phyloP scores from a whole-genome alignment of 2,888 invertebrate genomes.

The Ashinkailepas kermadecensis region DNA sequence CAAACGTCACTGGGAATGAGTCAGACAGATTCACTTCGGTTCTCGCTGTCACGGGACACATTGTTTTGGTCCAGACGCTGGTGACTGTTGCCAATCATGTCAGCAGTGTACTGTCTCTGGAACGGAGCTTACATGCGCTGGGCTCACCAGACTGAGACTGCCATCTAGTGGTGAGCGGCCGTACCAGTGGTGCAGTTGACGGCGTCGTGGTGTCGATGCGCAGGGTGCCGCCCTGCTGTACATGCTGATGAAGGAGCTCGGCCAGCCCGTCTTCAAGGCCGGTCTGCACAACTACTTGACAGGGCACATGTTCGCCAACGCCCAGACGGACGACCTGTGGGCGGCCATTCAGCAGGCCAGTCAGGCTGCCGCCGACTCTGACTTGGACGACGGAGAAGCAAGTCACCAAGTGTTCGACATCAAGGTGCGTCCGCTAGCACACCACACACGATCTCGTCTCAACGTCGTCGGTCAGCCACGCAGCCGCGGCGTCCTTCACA shows the following conservation, averaged over 20 bases:
- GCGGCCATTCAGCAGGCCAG: slow-evolving; percentile 56
- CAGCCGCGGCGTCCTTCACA: neutral
- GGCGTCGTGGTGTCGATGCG: slow-evolving; percentile 28
- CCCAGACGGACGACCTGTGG: slow-evolving; percentile 77
- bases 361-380: slow-evolving; percentile 45
- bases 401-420: neutral
- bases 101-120: too few relatives aligned
- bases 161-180: too few relatives aligned
- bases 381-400: slow-evolving; percentile 11
- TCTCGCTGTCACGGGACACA: too few relatives aligned
- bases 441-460: neutral
- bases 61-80: too few relatives aligned
- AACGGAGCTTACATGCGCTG: too few relatives aligned
- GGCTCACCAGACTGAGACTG: too few relatives aligned
- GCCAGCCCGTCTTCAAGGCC: slow-evolving; percentile 54
- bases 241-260: slow-evolving; percentile 62
- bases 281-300: slow-evolving; percentile 62
- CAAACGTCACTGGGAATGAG: too few relatives aligned
- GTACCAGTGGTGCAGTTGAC: too few relatives aligned
- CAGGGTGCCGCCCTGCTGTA: slow-evolving; percentile 62
- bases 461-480: too few relatives aligned
- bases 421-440: neutral
- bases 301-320: slow-evolving; percentile 60
- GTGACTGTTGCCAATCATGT: too few relatives aligned
- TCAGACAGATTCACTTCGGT: too few relatives aligned